Evolutionary conservation across 1,140 invertebrate genomes (phyloP).

Genomic region (Telenomus remus): DNA sequence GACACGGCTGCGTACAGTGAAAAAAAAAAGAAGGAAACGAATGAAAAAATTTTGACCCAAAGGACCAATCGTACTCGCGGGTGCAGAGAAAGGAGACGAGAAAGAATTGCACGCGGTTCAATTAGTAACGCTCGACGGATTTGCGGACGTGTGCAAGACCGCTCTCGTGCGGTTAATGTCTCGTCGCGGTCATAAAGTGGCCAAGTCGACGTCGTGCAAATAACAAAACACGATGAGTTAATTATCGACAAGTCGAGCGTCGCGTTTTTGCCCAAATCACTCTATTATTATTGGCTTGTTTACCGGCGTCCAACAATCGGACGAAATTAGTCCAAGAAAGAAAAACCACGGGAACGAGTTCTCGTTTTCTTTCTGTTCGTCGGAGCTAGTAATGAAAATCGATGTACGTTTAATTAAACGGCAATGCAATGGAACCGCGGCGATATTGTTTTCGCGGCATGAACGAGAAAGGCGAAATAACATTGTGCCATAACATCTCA

Average conservation of each 20-base stretch:
- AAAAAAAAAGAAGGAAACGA: not conserved
- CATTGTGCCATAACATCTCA: conserved; percentile 9
- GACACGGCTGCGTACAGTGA: not conserved
- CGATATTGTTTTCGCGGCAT: no score
- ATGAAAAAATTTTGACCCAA: not conserved
- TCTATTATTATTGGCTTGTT: conserved; percentile 40
- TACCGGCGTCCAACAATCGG: not conserved
- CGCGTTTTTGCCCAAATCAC: conserved; percentile 26
- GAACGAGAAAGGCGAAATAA: no score
- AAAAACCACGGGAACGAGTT: no score
- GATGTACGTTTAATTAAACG: no score
- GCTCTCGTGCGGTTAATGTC: conserved; percentile 42
- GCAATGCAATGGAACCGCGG: no score
- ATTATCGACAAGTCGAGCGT: conserved; percentile 35
- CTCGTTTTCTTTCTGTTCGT: no score
- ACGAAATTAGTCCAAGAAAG: no score
- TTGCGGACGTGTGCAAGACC: conserved; percentile 3
- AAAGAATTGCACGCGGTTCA: conserved; percentile 1
- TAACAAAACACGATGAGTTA: conserved; percentile 34
- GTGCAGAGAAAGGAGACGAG: not conserved
- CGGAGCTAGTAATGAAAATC: no score
- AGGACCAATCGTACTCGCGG: not conserved
- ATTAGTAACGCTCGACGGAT: conserved; percentile 7
- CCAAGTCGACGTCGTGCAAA: conserved; percentile 26
- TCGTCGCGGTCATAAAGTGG: conserved; percentile 30